Evolutionary conservation across 2,797 vertebrate genomes (phyloP).

Genomic region (Falco novaeseelandiae): DNA sequence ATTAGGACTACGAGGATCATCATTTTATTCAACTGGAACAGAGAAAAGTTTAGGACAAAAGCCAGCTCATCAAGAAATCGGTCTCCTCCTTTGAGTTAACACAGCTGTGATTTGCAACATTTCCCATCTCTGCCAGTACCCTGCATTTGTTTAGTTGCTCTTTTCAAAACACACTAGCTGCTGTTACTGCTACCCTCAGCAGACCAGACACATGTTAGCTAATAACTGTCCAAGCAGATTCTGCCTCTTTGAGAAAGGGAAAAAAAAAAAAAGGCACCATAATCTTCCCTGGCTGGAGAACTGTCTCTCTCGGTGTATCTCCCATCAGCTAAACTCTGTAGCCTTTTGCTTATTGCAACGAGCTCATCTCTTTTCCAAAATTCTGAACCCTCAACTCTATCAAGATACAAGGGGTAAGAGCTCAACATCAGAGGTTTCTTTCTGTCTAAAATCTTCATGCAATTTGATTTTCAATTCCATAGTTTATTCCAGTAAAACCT

Average conservation of each 20-base stretch:
- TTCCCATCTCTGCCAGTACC: neutral
- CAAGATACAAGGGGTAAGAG: neutral
- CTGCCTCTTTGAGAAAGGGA: neutral
- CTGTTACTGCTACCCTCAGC: neutral
- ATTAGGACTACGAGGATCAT: neutral
- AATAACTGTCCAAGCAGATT: neutral
- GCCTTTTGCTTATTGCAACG: neutral
- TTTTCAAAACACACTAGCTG: neutral
- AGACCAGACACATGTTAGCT: neutral
- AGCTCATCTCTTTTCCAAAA: neutral
- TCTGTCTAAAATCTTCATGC: neutral
- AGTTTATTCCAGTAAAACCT: neutral
- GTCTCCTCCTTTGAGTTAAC: constrained; percentile 22
- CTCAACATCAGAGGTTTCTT: fast-evolving
- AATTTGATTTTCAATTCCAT: neutral
- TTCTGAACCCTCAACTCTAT: neutral
- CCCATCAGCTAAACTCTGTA: neutral
- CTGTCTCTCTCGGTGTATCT: fast-evolving
- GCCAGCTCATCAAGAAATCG: neutral
- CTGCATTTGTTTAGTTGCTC: neutral
- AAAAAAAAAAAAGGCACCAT: fast-evolving
- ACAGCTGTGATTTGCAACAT: neutral
- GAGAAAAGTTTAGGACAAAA: constrained; percentile 22
- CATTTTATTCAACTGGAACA: neutral
- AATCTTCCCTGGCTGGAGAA: neutral